Evolutionary conservation across 2,888 invertebrate species (phyloP).

Genomic region (Cerastoderma edule): DNA sequence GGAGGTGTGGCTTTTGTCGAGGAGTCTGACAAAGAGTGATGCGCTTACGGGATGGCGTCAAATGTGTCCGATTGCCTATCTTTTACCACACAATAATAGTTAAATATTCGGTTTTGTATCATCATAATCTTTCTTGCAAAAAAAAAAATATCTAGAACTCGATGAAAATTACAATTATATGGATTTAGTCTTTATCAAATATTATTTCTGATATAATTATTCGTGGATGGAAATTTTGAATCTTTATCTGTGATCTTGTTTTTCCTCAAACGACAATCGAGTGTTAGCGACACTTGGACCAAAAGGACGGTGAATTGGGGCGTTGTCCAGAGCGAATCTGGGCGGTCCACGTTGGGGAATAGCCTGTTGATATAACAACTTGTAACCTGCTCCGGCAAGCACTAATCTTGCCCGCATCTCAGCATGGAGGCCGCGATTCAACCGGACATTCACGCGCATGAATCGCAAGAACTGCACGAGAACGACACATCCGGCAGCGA

Average conservation of each 20-base stretch:
- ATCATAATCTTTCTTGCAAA: no score
- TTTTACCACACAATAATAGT: no score
- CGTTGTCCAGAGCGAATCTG: background rate
- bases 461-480: conserved; percentile 14
- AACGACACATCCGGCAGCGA: background rate
- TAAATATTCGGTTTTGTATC: no score
- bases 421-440: conserved; percentile 23
- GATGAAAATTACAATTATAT: no score
- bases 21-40: conserved; percentile 11
- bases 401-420: conserved; percentile 9
- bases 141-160: no score
- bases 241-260: no score
- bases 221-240: no score
- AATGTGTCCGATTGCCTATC: conserved; percentile 5
- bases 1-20: conserved; percentile 13
- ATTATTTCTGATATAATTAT: no score
- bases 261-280: no score
- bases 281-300: no score
- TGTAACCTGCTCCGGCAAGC: background rate
- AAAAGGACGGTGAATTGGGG: background rate
- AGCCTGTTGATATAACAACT: conserved; percentile 22
- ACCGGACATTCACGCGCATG: conserved; percentile 26
- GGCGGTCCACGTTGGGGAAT: background rate
- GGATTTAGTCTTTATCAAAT: no score
- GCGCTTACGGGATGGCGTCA: conserved; percentile 7